phyloP scores from a whole-genome alignment of 2,797 vertebrate genomes.

The Hypotaenidia okinawae region DNA sequence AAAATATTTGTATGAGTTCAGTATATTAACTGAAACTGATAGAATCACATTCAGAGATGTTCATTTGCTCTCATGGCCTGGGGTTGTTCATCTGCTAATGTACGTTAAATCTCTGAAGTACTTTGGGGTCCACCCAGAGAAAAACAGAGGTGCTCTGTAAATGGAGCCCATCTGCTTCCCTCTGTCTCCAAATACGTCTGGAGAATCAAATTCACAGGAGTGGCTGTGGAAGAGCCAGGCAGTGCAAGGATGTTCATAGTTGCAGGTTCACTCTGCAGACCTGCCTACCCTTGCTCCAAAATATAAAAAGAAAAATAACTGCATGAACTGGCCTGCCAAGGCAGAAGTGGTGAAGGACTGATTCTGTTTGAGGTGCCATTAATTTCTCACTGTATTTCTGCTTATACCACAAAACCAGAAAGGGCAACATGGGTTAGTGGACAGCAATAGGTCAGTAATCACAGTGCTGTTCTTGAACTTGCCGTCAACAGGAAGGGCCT shows the following conservation, averaged over 20 bases:
- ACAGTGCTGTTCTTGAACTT: neutral
- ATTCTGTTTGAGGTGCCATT: neutral
- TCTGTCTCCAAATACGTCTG: neutral
- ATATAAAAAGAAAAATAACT: neutral
- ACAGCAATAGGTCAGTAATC: neutral
- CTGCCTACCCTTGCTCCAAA: neutral
- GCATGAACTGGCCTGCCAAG: neutral
- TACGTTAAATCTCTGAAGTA: neutral
- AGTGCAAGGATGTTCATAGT: neutral
- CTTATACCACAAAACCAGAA: neutral
- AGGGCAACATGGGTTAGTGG: neutral
- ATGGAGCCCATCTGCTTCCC: neutral
- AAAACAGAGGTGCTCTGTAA: neutral
- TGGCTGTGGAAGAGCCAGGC: neutral
- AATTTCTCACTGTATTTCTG: neutral
- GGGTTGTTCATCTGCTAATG: neutral
- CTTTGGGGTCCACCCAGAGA: neutral
- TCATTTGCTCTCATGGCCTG: neutral
- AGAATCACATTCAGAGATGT: neutral
- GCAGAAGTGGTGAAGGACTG: neutral
- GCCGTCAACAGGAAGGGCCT: neutral
- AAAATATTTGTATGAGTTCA: neutral
- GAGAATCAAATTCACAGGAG: neutral
- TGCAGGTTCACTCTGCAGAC: neutral
- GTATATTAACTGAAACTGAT: neutral